A percentile compares a stretch with the other conserved stretches of the same genome.
Evolutionary conservation across 1,140 invertebrate species (phyloP).

Genomic region (Arctopsyche grandis): DNA sequence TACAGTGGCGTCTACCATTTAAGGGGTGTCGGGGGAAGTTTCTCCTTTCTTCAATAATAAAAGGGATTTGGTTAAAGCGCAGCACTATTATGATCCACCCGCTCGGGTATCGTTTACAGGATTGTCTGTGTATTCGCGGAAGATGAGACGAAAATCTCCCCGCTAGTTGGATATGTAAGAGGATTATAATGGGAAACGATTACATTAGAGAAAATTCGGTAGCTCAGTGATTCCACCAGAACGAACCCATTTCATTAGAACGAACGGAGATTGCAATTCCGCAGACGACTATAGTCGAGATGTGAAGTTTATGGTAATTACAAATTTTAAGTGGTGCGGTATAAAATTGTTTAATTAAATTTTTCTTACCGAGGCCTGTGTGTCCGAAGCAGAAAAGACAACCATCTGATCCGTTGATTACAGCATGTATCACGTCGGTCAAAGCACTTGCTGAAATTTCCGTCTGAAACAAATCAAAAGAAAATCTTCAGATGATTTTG

Average conservation of each 20-base stretch:
- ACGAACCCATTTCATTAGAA: conserved; percentile 37
- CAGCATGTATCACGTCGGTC: conserved; percentile 92
- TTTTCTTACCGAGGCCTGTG: conserved; percentile 83
- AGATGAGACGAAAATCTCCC: conserved; percentile 51
- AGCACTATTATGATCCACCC: conserved; percentile 49
- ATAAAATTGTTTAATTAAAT: no score
- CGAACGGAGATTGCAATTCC: conserved; percentile 27
- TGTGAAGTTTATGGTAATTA: conserved; percentile 12
- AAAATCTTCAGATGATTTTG: no score
- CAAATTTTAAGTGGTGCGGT: not conserved
- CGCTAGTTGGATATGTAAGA: conserved; percentile 50
- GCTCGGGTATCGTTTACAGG: conserved; percentile 35
- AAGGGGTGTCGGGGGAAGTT: conserved; percentile 9
- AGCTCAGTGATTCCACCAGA: conserved; percentile 29
- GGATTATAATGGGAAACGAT: conserved; percentile 55
- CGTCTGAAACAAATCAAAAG: conserved; percentile 73
- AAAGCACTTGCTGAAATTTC: conserved; percentile 90
- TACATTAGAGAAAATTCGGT: conserved; percentile 49
- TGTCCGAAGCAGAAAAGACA: conserved; percentile 94
- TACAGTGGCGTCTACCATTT: conserved; percentile 29
- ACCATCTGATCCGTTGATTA: conserved; percentile 92
- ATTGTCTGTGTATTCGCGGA: conserved; percentile 35
- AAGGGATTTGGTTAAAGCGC: conserved; percentile 50
- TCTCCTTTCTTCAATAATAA: conserved; percentile 54
- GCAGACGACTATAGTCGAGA: conserved; percentile 1